These are phyloP conservation scores for Sternarchorhynchus goeldii DNA, from an alignment of 2,797 vertebrate species.

Conservation along the genomic window DNA sequence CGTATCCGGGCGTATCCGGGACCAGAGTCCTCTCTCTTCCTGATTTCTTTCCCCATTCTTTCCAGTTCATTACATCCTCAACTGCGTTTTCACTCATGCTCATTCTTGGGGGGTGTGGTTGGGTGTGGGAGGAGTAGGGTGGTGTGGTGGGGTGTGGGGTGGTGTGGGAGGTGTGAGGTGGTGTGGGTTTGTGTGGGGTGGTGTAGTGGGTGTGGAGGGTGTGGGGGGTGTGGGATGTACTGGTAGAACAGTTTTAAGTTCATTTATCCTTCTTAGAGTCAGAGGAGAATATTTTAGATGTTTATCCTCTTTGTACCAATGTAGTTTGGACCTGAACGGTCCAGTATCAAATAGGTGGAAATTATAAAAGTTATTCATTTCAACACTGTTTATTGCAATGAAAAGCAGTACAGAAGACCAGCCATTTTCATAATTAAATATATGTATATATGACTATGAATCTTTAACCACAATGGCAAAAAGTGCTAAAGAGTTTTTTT, in stretches of 20 bases:
- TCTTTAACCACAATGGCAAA: no score
- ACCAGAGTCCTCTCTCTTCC: slow-evolving; percentile 58
- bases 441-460: no score
- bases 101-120: slow-evolving; percentile 69
- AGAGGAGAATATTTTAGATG: slow-evolving; percentile 67
- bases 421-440: no score
- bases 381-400: no score
- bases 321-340: slow-evolving; percentile 8
- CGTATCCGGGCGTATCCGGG: slow-evolving; percentile 64
- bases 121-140: no score
- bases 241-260: slow-evolving; percentile 76
- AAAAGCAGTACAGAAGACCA: no score
- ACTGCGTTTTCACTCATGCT: slow-evolving; percentile 68
- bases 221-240: slow-evolving; percentile 30
- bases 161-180: no score
- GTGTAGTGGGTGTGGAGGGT: no score
- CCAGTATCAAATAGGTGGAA: not conserved
- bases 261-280: slow-evolving; percentile 76
- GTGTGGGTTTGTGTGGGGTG: no score
- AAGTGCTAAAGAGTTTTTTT: no score
- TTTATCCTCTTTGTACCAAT: slow-evolving; percentile 6
- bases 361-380: not conserved
- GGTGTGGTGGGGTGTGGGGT: no score
- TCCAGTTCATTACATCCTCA: slow-evolving; percentile 77
- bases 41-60: slow-evolving; percentile 70